These are phyloP conservation scores for Passer domesticus DNA, from an alignment of 2,113 vertebrate species.

Conservation along the genomic window DNA sequence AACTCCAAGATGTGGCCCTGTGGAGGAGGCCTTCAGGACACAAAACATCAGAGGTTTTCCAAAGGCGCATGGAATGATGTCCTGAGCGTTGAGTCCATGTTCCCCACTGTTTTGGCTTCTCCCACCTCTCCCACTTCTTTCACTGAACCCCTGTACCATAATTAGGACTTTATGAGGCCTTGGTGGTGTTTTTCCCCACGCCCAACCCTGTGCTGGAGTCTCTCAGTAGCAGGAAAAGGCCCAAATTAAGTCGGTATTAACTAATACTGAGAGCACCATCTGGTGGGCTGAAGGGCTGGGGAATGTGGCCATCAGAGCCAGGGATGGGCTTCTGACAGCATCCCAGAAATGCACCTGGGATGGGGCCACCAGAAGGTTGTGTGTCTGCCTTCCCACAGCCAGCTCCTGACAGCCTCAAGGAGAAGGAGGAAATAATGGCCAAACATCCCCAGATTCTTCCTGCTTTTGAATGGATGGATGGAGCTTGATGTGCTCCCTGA, in stretches of 20 bases:
- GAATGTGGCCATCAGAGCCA: fast-evolving
- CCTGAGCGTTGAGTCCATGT: fast-evolving
- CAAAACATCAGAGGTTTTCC: fast-evolving
- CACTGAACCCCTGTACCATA: no score
- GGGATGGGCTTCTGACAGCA: not conserved
- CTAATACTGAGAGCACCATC: constrained; percentile 67
- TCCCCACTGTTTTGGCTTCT: not conserved
- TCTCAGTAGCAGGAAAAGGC: not conserved
- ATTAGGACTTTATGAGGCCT: not conserved
- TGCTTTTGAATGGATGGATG: not conserved
- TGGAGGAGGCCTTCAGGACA: not conserved
- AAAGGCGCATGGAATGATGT: fast-evolving
- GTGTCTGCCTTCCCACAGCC: not conserved
- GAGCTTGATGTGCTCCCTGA: not conserved
- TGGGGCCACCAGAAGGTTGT: fast-evolving
- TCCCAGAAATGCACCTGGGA: not conserved
- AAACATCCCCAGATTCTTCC: not conserved
- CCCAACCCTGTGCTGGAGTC: not conserved
- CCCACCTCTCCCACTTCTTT: not conserved
- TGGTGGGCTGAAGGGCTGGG: constrained; percentile 25
- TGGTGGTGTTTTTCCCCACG: not conserved
- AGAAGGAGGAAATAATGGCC: not conserved
- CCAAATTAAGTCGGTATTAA: not conserved
- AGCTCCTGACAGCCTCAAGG: not conserved
- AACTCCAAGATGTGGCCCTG: not conserved